phyloP scores from a whole-genome alignment of 92 coral and sea anemone genomes.

The Siderastrea radians region DNA sequence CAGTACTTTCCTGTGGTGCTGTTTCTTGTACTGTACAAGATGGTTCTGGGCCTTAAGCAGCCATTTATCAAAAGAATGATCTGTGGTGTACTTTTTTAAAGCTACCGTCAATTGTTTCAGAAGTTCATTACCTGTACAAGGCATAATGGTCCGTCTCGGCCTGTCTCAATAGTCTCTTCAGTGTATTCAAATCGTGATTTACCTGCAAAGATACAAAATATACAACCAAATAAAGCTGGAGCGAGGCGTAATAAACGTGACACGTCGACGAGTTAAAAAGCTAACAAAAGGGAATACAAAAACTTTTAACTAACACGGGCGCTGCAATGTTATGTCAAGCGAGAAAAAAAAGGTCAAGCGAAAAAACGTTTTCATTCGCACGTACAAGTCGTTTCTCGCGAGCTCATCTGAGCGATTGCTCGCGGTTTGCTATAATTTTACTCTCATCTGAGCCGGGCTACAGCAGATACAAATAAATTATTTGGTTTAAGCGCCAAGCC shows the following conservation, averaged over 20 bases:
- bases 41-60: neutral
- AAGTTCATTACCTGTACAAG: conserved; percentile 76
- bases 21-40: too few species aligned
- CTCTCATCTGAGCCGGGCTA: too few species aligned
- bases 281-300: neutral
- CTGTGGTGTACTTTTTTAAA: neutral
- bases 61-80: neutral
- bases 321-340: neutral
- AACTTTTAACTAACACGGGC: too few species aligned
- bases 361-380: neutral
- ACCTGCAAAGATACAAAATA: conserved; percentile 61
- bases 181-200: conserved; percentile 96
- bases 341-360: neutral
- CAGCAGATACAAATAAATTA: neutral
- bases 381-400: neutral
- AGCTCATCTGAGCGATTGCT: neutral
- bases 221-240: neutral
- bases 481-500: neutral
- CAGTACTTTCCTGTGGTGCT: neutral
- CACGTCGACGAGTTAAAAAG: neutral
- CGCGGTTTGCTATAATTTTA: neutral
- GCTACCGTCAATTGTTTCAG: neutral
- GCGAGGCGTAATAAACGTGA: neutral
- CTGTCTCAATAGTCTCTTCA: conserved; percentile 91
- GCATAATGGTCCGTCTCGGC: conserved; percentile 99